Evolutionary conservation across 2,888 invertebrate genomes (phyloP), one percentile per base, ranked within the genome.

Genomic region (Crepidodera aurea): DNA sequence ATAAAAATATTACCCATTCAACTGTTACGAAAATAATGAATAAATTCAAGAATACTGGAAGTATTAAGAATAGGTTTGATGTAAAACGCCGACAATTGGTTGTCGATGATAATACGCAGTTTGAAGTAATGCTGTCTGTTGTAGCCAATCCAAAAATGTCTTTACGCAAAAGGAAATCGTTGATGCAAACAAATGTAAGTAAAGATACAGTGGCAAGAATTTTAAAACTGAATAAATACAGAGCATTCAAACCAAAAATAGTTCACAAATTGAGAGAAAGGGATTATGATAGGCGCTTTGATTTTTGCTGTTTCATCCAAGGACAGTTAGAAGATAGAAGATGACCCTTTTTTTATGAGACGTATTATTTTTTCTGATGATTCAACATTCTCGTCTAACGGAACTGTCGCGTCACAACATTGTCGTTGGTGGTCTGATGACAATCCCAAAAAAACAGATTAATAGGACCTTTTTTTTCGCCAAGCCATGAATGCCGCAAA

Each of bases 1-100:
- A 62, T 59, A 62, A 51, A 58, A 61, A 48, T 40, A 55, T 57
- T 48, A 39, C n/a, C 32, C 55, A 48, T 44, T 60, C 34, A 54
- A 46, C 57, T 32, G 56, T 48, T 37, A 57, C 48, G 18, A 59
- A 18, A 60, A 61, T 56, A 55, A 12, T 48, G 32, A 60, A 37
- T 40, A 60, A 60, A 50, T 58, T 58, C 13, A 62, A 51, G 39
- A 46, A n/a, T 2, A 46, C n/a, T 46, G 25, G 46, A 46, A 62
- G 40, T 62, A 34, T 46, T 37, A 32, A 60, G 7, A 62, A 58
- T 59, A 62, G 53, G 22, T 57, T 57, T 40, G 51, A 61, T 18
- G 22, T 8, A 29, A 48, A 61, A 50, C 56, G 42, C 22, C 32
- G 22, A 61, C 22, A 54, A 51, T n/a, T 48, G 16, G 46, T 57